Base-by-base conservation (phyloP, 2,113 vertebrate genomes). In the Holacanthus passer region DNA sequence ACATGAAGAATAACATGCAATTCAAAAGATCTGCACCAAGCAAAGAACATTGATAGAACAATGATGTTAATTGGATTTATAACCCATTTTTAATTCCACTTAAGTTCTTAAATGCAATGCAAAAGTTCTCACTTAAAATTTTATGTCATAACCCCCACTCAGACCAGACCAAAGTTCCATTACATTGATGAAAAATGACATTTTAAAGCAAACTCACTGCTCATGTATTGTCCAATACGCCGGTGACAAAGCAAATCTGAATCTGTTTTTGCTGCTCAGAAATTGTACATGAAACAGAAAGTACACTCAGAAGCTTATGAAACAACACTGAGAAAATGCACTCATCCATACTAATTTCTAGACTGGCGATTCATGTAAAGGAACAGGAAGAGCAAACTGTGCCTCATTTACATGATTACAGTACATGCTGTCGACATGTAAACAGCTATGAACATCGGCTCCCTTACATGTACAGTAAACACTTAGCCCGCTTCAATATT, bases 381-480 rank as follows among this genome's bases (percentile, higher is more conserved):
- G 69, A 88, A 63, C 6, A 32, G 55, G 72, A 74, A 56, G 71
- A 72, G 70, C 85, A 83, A 83, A 87, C 52, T 22, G 55, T 27
- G 47, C 60, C 84, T 88, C 68, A 85, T 84, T 86, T 87, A 60
- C 77, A 78, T 56, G 82, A 90, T 85, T 91, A 81, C 65, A 76
- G 68, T 76, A 76, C 88, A 81, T 67, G 77, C 39, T 74, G 80
- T 16, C 62, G 58, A 88, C 72, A 84, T 90, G 81, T 90, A 89
- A 89, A 81, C 88, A 83, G 79, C 81, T 17, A 66, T 45, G 67
- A 73, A 66, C 65, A 52, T 66, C 59, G 27, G 50, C 81, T 77
- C 55, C 3, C 74, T 71, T 72, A 74, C 70, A 73, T 73, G 80
- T 69, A 20, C 58, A 55, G 50, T 64, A 76, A 84, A 87, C 84